Percentiles rank a stretch among this genome's conserved stretches.
Evolutionary conservation across 1,140 invertebrate species (phyloP).

Genomic region (Hydropsyche tenuis): DNA sequence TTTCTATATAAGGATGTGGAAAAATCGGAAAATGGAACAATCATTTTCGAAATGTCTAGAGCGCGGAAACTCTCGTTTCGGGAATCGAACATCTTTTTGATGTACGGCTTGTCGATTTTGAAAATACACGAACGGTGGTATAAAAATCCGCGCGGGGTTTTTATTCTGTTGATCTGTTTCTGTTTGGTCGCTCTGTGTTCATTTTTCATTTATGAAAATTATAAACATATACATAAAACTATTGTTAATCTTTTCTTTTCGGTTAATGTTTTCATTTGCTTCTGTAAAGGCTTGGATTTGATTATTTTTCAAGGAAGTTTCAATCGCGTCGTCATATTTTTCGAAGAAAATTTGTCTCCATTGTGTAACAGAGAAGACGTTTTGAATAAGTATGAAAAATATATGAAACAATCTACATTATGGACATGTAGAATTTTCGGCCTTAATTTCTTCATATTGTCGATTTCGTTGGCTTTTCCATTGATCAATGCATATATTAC

Average conservation of each 20-base stretch:
- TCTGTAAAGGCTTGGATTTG: background rate
- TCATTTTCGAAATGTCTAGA: background rate
- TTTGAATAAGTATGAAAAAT: no score
- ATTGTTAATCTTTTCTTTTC: constrained; percentile 1
- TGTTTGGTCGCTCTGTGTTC: background rate
- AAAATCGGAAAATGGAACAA: background rate
- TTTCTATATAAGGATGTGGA: no score
- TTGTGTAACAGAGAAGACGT: background rate
- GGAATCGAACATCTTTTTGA: background rate
- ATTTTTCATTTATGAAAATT: constrained; percentile 12
- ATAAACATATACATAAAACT: background rate
- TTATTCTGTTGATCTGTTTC: background rate
- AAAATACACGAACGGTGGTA: background rate
- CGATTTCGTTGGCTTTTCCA: background rate
- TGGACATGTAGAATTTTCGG: background rate
- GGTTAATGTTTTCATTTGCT: constrained; percentile 5
- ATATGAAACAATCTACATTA: background rate
- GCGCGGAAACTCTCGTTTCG: background rate
- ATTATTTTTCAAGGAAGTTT: background rate
- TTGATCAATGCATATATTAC: background rate
- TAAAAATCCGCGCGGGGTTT: background rate
- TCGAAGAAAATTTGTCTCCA: background rate
- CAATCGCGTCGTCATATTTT: background rate
- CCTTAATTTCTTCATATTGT: background rate
- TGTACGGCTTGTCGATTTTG: background rate